Evolutionary conservation across 1,140 invertebrate genomes (phyloP).

Genomic region (Drosophila setifemur): DNA sequence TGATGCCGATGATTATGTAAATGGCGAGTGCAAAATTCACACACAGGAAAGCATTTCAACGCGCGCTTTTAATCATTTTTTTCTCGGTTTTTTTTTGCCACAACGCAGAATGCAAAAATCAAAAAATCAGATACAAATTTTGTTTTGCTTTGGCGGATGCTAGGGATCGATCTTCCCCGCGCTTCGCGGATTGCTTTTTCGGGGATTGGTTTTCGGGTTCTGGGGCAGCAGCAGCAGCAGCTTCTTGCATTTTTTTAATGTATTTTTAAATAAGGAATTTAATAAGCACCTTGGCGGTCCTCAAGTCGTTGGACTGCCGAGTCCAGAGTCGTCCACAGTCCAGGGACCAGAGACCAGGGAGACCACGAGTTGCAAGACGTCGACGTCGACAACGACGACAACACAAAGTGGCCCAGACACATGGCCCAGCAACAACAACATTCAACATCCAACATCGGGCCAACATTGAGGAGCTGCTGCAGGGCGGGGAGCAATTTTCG

Average conservation of each 20-base stretch:
- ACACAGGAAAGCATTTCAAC: constrained; percentile 72
- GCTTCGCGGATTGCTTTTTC: constrained; percentile 8
- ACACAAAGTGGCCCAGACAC: constrained; percentile 78
- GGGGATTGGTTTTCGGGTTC: constrained; percentile 49
- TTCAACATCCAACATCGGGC: constrained; percentile 15
- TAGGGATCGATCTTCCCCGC: constrained; percentile 1
- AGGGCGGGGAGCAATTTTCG: constrained; percentile 63
- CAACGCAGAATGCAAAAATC: constrained; percentile 54
- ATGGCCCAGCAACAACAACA: constrained; percentile 41
- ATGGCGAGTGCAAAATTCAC: constrained; percentile 34
- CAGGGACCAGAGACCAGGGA: constrained; percentile 17
- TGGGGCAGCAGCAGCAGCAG: constrained; percentile 63
- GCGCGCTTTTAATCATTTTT: constrained; percentile 75
- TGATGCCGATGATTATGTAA: constrained; percentile 44
- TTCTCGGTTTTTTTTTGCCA: too few species aligned
- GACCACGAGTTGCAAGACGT: constrained; percentile 46
- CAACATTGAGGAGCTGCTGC: constrained; percentile 63
- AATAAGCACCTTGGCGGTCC: constrained; percentile 78
- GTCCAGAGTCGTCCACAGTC: constrained; percentile 12
- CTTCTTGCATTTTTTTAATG: constrained; percentile 80
- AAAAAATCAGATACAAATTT: constrained; percentile 50
- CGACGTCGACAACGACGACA: constrained; percentile 69
- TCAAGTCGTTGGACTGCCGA: constrained; percentile 55
- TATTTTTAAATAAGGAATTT: constrained; percentile 82
- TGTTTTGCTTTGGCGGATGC: constrained; percentile 22